Percentiles rank a stretch among this genome's conserved stretches.
phyloP scores from a whole-genome alignment of 2,797 vertebrate species.

The Sebastes nivosus region DNA sequence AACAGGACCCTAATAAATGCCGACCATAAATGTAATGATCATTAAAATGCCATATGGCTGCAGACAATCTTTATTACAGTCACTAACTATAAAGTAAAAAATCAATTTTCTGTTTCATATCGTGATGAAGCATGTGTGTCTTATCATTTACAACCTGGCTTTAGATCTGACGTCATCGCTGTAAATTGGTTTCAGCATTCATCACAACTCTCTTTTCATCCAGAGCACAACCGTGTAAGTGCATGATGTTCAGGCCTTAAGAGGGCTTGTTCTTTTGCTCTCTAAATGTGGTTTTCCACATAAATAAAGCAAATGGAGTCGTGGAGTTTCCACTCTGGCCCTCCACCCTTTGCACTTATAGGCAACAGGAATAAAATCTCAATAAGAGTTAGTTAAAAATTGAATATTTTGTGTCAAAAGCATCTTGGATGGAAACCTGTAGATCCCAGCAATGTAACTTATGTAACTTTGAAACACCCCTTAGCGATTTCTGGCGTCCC shows the following conservation, averaged over 20 bases:
- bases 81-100: neutral
- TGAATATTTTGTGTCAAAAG: slow-evolving; percentile 9
- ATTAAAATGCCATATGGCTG: neutral
- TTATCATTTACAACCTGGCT: neutral
- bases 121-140: neutral
- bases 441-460: neutral
- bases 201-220: slow-evolving; percentile 22
- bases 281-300: slow-evolving; percentile 56
- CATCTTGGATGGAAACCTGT: neutral
- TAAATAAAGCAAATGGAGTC: slow-evolving; percentile 41
- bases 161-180: neutral
- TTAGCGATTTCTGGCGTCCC: slow-evolving; percentile 5
- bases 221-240: neutral
- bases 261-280: slow-evolving; percentile 13
- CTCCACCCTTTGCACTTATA: slow-evolving; percentile 23
- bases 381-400: slow-evolving; percentile 4
- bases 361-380: slow-evolving; percentile 12
- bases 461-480: slow-evolving; percentile 17
- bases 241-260: neutral
- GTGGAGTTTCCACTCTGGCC: slow-evolving; percentile 47
- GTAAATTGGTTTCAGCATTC: neutral
- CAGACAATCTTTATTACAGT: neutral
- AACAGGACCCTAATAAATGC: slow-evolving; percentile 11
- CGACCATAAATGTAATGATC: neutral
- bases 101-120: slow-evolving; percentile 7